phyloP scores from a whole-genome alignment of 2,113 vertebrate species.

The Candoia aspera region DNA sequence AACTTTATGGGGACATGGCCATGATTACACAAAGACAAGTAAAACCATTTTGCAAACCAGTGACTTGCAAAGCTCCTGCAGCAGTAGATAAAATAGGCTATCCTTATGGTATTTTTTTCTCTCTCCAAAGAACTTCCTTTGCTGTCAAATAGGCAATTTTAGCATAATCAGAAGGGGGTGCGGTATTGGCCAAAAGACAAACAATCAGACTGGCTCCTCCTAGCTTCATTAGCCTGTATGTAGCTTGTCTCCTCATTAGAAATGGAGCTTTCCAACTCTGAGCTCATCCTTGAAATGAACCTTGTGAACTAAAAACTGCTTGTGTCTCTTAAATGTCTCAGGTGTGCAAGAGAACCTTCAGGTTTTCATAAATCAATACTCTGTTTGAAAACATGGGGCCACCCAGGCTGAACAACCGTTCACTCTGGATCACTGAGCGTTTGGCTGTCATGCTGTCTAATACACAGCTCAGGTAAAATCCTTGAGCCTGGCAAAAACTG shows the following conservation, averaged over 20 bases:
- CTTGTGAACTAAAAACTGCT: background rate
- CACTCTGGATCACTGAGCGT: background rate
- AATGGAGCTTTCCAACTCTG: background rate
- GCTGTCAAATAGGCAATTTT: background rate
- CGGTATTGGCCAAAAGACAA: background rate
- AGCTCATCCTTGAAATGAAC: background rate
- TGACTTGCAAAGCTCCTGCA: background rate
- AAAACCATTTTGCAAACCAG: background rate
- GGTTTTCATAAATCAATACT: conserved; percentile 27
- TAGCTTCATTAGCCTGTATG: background rate
- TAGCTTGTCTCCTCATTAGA: no score
- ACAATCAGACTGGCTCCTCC: background rate
- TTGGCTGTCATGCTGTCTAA: background rate
- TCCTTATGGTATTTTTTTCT: background rate
- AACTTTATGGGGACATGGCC: background rate
- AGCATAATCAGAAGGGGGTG: background rate
- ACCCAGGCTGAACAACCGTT: background rate
- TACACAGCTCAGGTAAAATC: background rate
- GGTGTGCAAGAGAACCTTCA: background rate
- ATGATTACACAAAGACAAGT: background rate
- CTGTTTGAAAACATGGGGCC: background rate
- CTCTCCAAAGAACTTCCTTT: background rate
- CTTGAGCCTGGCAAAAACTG: no score
- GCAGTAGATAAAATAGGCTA: background rate
- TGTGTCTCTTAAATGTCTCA: background rate